Percentiles rank a stretch among this genome's conserved stretches.
phyloP scores from a whole-genome alignment of 2,113 vertebrate species.

The Myocastor coypus region DNA sequence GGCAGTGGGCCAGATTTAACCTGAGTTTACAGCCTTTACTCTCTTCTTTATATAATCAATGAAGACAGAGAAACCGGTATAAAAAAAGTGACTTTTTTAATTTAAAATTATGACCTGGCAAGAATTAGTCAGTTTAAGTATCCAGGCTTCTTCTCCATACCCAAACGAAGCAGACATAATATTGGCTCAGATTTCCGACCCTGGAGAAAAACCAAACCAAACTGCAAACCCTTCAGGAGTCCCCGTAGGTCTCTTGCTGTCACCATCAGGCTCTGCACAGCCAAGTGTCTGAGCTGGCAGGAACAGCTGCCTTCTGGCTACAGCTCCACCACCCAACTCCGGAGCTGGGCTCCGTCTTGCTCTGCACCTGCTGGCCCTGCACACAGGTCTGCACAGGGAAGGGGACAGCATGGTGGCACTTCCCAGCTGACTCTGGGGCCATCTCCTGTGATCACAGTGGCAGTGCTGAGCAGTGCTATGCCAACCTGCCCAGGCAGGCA shows the following conservation, averaged over 20 bases:
- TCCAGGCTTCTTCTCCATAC: constrained; percentile 52
- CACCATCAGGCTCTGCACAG: neutral
- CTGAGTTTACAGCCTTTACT: neutral
- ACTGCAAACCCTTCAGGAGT: neutral
- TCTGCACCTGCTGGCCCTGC: neutral
- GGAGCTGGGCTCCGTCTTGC: neutral
- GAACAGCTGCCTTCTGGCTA: neutral
- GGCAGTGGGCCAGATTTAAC: neutral
- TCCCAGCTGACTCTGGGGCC: neutral
- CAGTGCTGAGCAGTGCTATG: neutral
- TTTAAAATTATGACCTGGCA: constrained; percentile 76
- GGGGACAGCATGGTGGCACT: fast-evolving
- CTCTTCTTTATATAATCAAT: constrained; percentile 17
- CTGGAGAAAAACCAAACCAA: constrained; percentile 41
- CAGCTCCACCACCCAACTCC: neutral
- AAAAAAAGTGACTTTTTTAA: constrained; percentile 74
- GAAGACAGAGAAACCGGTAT: constrained; percentile 35
- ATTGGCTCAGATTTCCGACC: constrained; percentile 74
- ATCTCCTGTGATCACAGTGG: neutral
- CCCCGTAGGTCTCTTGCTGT: neutral
- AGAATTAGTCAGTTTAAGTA: constrained; percentile 53
- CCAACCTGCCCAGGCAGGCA: neutral
- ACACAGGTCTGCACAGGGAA: neutral
- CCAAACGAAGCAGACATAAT: constrained; percentile 41
- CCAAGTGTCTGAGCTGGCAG: neutral